phyloP scores from a whole-genome alignment of 2,797 vertebrate species.

The Choloepus didactylus region DNA sequence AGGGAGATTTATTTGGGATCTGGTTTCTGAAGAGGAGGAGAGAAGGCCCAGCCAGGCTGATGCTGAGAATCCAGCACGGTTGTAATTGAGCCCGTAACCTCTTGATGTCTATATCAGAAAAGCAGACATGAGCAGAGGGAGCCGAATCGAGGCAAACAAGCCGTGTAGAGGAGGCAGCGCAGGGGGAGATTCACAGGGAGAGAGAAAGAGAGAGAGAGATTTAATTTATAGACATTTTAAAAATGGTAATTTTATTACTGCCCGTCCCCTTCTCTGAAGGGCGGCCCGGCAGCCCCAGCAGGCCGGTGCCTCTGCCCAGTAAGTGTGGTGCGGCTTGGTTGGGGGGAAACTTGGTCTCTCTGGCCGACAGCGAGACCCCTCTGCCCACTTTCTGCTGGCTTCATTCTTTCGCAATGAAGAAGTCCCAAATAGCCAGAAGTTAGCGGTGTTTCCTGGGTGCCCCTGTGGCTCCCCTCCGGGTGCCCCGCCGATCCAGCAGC shows the following conservation, averaged over 20 bases:
- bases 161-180: conserved; percentile 80
- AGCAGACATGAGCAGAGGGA: conserved; percentile 83
- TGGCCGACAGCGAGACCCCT: not conserved
- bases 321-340: not conserved
- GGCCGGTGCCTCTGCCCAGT: conserved; percentile 65
- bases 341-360: not conserved
- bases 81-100: conserved; percentile 89
- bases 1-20: conserved; percentile 77
- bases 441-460: not conserved
- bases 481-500: not conserved
- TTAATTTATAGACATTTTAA: conserved; percentile 87
- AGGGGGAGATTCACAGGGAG: conserved; percentile 75
- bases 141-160: conserved; percentile 82
- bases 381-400: conserved; percentile 6
- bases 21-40: conserved; percentile 81
- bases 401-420: conserved; percentile 8
- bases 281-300: conserved; percentile 77
- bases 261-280: conserved; percentile 80
- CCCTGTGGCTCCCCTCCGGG: not conserved
- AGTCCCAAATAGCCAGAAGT: conserved; percentile 23
- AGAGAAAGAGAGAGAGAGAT: conserved; percentile 75
- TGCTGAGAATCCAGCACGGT: conserved; percentile 84
- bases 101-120: conserved; percentile 90
- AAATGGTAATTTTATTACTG: conserved; percentile 81
- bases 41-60: conserved; percentile 83